Evolutionary conservation across 2,888 invertebrate species (phyloP).

Genomic region (Melolontha melolontha): DNA sequence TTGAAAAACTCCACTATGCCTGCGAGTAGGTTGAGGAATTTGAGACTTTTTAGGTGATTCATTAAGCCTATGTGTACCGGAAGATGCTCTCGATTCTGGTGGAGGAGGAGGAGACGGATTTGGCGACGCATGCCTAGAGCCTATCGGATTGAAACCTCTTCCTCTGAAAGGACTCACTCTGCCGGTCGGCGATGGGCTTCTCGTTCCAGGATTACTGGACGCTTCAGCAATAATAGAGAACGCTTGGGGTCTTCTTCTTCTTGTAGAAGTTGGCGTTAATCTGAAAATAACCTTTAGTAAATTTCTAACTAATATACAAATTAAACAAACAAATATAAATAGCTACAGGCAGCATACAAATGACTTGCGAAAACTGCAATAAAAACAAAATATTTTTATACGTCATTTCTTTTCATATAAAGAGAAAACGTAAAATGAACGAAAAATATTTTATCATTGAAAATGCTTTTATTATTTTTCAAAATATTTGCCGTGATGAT

Average conservation of each 20-base stretch:
- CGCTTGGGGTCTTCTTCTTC: conserved; percentile 60
- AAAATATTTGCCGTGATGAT: too few species aligned
- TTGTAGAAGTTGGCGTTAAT: conserved; percentile 49
- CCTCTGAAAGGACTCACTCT: conserved; percentile 65
- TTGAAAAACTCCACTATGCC: conserved; percentile 51
- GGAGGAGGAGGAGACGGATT: conserved; percentile 55
- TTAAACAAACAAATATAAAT: too few species aligned
- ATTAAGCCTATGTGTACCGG: conserved; percentile 31
- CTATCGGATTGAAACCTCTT: conserved; percentile 63
- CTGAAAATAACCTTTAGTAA: conserved; percentile 39
- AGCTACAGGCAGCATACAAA: too few species aligned
- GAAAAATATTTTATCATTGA: too few species aligned
- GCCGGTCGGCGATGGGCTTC: conserved; percentile 61
- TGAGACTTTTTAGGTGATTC: conserved; percentile 43
- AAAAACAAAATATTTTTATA: too few species aligned
- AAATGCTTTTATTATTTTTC: too few species aligned
- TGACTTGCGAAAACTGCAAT: too few species aligned
- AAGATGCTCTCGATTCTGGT: conserved; percentile 41
- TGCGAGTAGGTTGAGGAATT: conserved; percentile 48
- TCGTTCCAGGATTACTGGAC: conserved; percentile 55
- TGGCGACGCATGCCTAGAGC: conserved; percentile 63
- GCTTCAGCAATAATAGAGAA: conserved; percentile 64
- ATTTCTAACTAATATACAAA: too few species aligned
- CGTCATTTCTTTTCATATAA: too few species aligned
- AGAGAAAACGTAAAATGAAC: too few species aligned